A percentile compares a stretch with the other conserved stretches of the same genome.
Evolutionary conservation across 1,140 invertebrate genomes (phyloP).

Genomic region (Sycophila sp.): DNA sequence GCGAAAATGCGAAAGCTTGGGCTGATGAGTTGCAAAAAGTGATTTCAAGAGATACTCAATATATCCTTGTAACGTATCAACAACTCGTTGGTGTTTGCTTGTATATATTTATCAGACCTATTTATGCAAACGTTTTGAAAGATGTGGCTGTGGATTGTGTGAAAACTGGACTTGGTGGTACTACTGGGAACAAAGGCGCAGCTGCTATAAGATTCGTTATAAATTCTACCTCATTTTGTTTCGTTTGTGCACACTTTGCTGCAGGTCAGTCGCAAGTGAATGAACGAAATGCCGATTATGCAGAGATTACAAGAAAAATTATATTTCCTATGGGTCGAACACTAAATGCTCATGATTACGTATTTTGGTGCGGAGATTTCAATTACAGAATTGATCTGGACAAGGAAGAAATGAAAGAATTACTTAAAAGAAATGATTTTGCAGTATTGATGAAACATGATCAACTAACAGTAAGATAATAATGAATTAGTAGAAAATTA

Average conservation of each 20-base stretch:
- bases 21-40: conserved; percentile 94
- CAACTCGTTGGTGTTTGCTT: conserved; percentile 98
- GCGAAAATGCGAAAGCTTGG: conserved; percentile 96
- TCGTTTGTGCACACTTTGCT: conserved; percentile 98
- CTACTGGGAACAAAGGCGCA: conserved; percentile 97
- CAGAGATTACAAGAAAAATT: conserved; percentile 93
- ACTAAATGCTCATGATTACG: conserved; percentile 94
- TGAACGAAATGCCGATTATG: conserved; percentile 96
- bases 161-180: conserved; percentile 97
- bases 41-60: conserved; percentile 87
- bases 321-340: conserved; percentile 93
- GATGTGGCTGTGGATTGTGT: conserved; percentile 95
- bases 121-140: conserved; percentile 86
- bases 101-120: conserved; percentile 91
- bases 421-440: conserved; percentile 83
- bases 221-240: conserved; percentile 93
- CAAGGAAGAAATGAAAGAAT: conserved; percentile 92
- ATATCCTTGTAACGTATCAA: conserved; percentile 92
- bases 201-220: conserved; percentile 93
- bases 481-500: too few relatives aligned
- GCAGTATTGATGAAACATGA: conserved; percentile 84
- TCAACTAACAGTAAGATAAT: conserved; percentile 80
- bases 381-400: conserved; percentile 98
- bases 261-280: conserved; percentile 96
- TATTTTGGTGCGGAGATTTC: conserved; percentile 99